Conservation (phyloP, 2,113 vertebrate genomes). For the Pluvialis apricaria region DNA sequence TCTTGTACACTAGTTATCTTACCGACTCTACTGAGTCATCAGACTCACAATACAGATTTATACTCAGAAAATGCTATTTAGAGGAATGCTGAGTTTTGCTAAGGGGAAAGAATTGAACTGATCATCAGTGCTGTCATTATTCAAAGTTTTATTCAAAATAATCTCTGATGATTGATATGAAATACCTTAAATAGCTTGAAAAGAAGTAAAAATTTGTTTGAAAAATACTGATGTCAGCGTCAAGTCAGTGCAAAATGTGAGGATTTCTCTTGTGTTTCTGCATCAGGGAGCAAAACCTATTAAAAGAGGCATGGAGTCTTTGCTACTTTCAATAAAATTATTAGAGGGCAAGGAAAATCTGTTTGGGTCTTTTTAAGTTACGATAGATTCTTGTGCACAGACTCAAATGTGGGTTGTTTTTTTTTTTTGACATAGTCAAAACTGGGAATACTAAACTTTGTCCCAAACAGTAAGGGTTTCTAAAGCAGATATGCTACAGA, state of each 20-base stretch:
- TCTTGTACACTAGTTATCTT: background rate
- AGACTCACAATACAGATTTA: background rate
- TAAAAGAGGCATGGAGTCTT: background rate
- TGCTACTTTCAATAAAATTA: background rate
- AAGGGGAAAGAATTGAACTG: background rate
- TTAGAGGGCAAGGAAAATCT: background rate
- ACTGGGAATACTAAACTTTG: background rate
- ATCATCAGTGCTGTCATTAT: background rate
- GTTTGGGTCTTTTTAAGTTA: background rate
- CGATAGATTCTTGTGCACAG: background rate
- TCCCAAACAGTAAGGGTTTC: background rate
- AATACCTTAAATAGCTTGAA: background rate
- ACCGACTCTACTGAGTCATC: background rate
- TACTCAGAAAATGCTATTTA: background rate
- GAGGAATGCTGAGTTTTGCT: conserved; percentile 12
- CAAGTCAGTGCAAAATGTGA: background rate
- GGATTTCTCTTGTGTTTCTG: background rate
- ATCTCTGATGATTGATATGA: background rate
- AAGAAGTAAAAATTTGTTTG: background rate
- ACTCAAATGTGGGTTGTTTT: background rate
- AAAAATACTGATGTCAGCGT: background rate
- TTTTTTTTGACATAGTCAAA: background rate
- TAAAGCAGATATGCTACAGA: background rate
- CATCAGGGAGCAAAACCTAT: background rate
- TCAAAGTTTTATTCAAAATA: background rate